Conservation (phyloP, 2,888 invertebrate species). For the Saturnia japonica region DNA sequence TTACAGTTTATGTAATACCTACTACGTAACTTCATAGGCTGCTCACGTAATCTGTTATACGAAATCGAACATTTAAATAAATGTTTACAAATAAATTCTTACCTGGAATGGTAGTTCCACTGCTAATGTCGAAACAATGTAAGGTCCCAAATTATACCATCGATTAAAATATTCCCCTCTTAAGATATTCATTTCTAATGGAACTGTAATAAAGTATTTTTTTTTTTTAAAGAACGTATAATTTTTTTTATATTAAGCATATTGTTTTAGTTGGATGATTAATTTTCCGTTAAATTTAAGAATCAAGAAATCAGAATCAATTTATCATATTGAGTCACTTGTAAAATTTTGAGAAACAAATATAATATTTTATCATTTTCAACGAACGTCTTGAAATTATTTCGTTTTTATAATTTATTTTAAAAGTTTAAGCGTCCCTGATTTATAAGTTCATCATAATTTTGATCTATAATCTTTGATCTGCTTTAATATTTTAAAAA, state of each 20-base stretch:
- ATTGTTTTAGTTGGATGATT: no score
- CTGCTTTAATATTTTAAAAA: no score
- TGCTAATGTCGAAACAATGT: conserved; percentile 91
- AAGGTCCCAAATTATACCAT: conserved; percentile 95
- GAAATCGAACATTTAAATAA: not conserved
- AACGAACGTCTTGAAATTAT: not conserved
- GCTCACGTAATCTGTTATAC: not conserved
- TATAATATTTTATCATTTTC: no score
- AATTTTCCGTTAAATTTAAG: no score
- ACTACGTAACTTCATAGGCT: not conserved
- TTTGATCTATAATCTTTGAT: no score
- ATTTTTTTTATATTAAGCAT: no score
- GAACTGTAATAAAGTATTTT: conserved; percentile 85
- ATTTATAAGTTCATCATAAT: no score
- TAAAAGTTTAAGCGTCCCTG: no score
- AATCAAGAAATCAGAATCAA: no score
- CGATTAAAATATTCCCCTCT: conserved; percentile 95
- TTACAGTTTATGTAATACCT: not conserved
- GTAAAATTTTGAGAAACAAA: no score
- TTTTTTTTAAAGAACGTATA: not conserved
- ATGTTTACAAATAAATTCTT: conserved; percentile 31
- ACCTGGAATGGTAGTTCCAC: conserved; percentile 95
- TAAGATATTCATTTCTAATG: conserved; percentile 93
- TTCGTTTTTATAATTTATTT: not conserved
- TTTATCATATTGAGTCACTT: no score